Percentiles rank a stretch among this genome's conserved stretches.
phyloP scores from a whole-genome alignment of 2,113 vertebrate genomes.

The Vombatus ursinus region DNA sequence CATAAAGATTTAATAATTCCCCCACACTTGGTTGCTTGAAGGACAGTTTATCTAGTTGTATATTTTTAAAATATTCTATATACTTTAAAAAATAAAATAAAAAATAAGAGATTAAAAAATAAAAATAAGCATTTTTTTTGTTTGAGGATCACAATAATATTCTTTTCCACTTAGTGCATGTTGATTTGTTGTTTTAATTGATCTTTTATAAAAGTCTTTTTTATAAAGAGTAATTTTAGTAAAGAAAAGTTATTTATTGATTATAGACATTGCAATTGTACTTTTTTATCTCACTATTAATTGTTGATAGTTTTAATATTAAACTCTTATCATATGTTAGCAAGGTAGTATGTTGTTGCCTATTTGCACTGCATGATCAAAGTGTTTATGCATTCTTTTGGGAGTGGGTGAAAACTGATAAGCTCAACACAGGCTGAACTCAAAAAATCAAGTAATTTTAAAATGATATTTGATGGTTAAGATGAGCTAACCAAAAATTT shows the following conservation, averaged over 20 bases:
- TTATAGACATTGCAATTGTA: constrained; percentile 46
- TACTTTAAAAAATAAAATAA: constrained; percentile 53
- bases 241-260: constrained; percentile 44
- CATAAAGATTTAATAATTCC: constrained; percentile 58
- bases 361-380: constrained; percentile 17
- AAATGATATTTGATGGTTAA: neutral
- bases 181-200: constrained; percentile 52
- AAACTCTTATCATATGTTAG: constrained; percentile 20
- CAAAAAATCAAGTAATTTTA: constrained; percentile 23
- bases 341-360: constrained; percentile 9
- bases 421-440: neutral
- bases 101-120: constrained; percentile 47
- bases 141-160: neutral
- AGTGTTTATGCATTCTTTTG: constrained; percentile 23
- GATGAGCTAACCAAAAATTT: neutral
- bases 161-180: constrained; percentile 49
- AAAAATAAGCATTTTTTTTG: neutral
- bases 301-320: constrained; percentile 36
- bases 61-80: constrained; percentile 55
- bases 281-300: constrained; percentile 48
- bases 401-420: neutral
- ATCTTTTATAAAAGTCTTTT: constrained; percentile 58
- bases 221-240: constrained; percentile 35
- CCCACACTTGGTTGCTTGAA: constrained; percentile 54
- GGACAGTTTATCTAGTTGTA: constrained; percentile 50